Conservation (phyloP, 2,113 vertebrate species). For the Urocolius indicus region DNA sequence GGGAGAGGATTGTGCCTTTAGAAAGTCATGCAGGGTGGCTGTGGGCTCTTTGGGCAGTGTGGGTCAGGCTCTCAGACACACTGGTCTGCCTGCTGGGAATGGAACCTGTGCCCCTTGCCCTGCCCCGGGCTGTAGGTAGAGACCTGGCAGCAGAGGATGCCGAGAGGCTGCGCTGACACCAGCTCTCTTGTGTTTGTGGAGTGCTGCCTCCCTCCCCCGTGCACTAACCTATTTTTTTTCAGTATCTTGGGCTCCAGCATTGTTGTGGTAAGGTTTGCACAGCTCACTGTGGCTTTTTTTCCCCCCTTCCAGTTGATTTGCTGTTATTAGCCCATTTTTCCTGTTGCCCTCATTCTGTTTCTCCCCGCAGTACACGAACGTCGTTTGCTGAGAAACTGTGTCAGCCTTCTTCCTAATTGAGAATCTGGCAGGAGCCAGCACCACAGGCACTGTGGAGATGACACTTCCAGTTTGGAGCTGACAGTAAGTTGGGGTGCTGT, state of each 20-base stretch:
- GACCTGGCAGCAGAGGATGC: background rate
- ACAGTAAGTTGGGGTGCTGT: background rate
- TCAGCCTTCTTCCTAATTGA: conserved; percentile 47
- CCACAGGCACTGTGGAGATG: conserved; percentile 42
- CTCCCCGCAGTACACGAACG: background rate
- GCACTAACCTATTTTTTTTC: conserved; percentile 11
- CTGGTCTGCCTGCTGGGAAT: background rate
- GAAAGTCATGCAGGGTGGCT: background rate
- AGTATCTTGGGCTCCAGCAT: background rate
- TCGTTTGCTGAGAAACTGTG: conserved; percentile 43
- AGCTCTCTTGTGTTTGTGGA: background rate
- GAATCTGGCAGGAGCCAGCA: conserved; percentile 40
- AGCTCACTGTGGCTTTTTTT: background rate
- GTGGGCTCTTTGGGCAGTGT: background rate
- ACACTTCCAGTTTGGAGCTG: conserved; percentile 32
- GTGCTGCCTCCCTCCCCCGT: background rate
- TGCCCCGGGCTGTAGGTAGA: background rate
- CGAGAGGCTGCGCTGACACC: background rate
- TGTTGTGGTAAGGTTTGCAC: background rate
- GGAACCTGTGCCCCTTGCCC: background rate
- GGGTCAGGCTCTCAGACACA: background rate
- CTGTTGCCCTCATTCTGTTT: conserved; percentile 59
- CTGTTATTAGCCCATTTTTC: conserved; percentile 43
- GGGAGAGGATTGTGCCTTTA: too few species aligned
- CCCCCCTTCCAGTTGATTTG: background rate